Evolutionary conservation across 2,113 vertebrate species (phyloP).

Genomic region (Capreolus pygargus): DNA sequence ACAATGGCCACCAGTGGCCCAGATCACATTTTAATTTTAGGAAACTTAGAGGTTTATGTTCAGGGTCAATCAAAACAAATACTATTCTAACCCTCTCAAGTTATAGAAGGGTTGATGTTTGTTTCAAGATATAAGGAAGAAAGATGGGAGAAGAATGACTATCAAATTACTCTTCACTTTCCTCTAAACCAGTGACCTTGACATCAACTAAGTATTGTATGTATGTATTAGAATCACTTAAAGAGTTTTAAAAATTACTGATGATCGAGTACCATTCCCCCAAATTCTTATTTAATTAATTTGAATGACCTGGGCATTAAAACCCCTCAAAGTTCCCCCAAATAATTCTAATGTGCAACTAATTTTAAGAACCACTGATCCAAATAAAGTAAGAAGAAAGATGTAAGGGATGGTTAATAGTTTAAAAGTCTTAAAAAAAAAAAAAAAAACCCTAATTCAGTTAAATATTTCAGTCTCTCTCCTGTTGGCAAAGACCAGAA

Average conservation of each 20-base stretch:
- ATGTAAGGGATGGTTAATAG: not conserved
- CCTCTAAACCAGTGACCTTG: not conserved
- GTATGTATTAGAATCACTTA: not conserved
- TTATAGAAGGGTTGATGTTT: not conserved
- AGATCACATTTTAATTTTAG: not conserved
- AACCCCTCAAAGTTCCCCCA: not conserved
- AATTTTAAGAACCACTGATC: not conserved
- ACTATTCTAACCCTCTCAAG: not conserved
- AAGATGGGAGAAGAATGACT: not conserved
- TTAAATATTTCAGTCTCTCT: not conserved
- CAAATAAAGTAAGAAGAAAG: not conserved
- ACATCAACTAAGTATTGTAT: not conserved
- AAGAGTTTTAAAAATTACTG: not conserved
- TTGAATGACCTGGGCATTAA: not conserved
- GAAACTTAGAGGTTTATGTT: not conserved
- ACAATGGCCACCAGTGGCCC: not conserved
- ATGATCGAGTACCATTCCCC: not conserved
- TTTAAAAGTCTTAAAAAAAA: not conserved
- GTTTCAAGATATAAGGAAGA: not conserved
- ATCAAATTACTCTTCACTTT: not conserved
- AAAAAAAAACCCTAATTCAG: not conserved
- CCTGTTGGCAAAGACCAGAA: not conserved
- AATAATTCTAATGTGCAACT: not conserved
- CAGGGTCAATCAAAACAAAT: not conserved
- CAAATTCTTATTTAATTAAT: not conserved